phyloP scores from a whole-genome alignment of 1,140 invertebrate genomes.

The Dreissena rostriformis region DNA sequence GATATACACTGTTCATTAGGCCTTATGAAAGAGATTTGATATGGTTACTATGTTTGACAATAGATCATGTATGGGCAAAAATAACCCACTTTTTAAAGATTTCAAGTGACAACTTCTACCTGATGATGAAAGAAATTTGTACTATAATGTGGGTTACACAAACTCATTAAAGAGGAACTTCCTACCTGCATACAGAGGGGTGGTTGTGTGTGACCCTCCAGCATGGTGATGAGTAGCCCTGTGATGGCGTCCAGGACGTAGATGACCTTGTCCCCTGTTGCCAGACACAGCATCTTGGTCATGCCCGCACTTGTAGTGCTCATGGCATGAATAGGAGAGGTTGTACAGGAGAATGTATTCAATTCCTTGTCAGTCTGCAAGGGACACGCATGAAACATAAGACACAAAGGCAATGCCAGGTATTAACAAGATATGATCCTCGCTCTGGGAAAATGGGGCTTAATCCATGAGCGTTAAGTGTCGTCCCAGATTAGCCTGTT shows the following conservation, averaged over 20 bases:
- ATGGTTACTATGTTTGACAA: not conserved
- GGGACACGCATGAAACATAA: not conserved
- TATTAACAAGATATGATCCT: no score
- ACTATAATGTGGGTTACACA: not conserved
- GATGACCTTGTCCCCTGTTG: slow-evolving; percentile 41
- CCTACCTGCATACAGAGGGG: slow-evolving; percentile 47
- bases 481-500: no score
- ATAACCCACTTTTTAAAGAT: not conserved
- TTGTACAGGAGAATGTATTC: slow-evolving; percentile 46
- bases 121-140: not conserved
- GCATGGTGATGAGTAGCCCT: slow-evolving; percentile 51
- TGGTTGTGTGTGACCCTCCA: slow-evolving; percentile 50
- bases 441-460: no score
- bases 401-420: no score
- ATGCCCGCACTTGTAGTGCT: slow-evolving; percentile 45
- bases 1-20: not conserved
- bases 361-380: slow-evolving; percentile 53
- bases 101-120: not conserved
- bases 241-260: slow-evolving; percentile 52
- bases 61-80: not conserved
- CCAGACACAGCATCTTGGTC: slow-evolving; percentile 56
- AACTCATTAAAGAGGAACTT: not conserved
- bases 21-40: not conserved
- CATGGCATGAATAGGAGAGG: slow-evolving; percentile 13
- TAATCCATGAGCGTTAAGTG: no score